phyloP scores from a whole-genome alignment of 2,888 invertebrate genomes.

The Drosophila incognita region DNA sequence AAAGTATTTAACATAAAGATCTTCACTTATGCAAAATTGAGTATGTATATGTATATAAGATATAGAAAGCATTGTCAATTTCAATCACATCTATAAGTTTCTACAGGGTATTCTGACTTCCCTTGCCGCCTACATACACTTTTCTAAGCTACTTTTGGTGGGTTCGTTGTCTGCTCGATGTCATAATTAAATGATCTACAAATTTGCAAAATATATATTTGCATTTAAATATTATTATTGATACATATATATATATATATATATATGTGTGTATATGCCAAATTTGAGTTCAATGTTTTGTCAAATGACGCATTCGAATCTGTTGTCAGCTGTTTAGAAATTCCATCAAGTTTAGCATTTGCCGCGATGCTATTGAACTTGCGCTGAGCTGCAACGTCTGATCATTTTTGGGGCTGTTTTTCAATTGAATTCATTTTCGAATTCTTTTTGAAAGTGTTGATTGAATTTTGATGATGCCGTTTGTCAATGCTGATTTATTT shows the following conservation, averaged over 20 bases:
- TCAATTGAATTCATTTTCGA: neutral
- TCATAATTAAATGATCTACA: conserved; percentile 38
- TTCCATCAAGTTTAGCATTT: conserved; percentile 37
- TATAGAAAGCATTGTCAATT: neutral
- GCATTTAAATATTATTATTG: neutral
- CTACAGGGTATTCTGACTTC: conserved; percentile 4
- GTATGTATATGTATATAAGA: no score
- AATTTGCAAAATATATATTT: conserved; percentile 5
- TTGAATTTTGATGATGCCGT: conserved; percentile 60
- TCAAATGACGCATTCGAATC: conserved; percentile 43
- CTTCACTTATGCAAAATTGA: neutral
- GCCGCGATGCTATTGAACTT: conserved; percentile 59
- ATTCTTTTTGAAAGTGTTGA: conserved; percentile 15
- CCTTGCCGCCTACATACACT: conserved; percentile 2
- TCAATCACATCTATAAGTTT: neutral
- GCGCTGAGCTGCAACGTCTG: conserved; percentile 23
- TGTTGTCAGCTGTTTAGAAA: conserved; percentile 63
- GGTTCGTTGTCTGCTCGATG: conserved; percentile 18
- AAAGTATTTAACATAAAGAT: no score
- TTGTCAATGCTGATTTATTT: conserved; percentile 70
- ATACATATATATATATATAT: neutral
- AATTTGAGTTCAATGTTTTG: conserved; percentile 53
- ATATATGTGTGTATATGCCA: conserved; percentile 13
- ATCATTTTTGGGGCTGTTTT: conserved; percentile 7
- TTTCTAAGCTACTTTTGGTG: neutral